Evolutionary conservation across 2,888 invertebrate species (phyloP).

Genomic region (Mesopsocus fuscifrons): DNA sequence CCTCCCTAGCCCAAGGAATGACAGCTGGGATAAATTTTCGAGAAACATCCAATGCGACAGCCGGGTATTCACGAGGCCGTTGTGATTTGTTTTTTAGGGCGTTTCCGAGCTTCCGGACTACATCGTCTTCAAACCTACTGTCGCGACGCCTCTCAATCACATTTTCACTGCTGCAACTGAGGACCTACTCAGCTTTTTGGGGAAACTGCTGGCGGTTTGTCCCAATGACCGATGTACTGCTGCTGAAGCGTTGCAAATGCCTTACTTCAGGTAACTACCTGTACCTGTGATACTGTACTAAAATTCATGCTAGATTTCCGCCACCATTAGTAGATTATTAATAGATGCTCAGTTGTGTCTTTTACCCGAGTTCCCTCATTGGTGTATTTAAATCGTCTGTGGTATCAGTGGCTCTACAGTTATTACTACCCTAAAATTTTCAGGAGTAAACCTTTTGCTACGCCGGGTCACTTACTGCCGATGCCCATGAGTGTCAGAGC

Average conservation of each 20-base stretch:
- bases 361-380: no score
- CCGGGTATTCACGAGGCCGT: no score
- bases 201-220: conserved; percentile 56
- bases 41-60: no score
- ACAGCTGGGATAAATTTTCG: no score
- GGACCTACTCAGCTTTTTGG: conserved; percentile 69
- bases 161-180: conserved; percentile 93
- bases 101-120: conserved; percentile 69
- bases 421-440: background rate
- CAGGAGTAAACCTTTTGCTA: conserved; percentile 74
- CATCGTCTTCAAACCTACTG: conserved; percentile 76
- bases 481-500: conserved; percentile 41
- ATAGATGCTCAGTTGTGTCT: no score
- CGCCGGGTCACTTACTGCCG: conserved; percentile 65
- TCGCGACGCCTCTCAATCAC: conserved; percentile 64
- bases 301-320: background rate
- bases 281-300: background rate
- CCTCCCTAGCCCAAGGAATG: no score
- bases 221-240: conserved; percentile 68
- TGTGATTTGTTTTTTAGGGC: conserved; percentile 28
- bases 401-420: no score
- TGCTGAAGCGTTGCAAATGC: conserved; percentile 68
- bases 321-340: background rate
- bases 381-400: no score
- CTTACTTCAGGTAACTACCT: conserved; percentile 50